A percentile compares a stretch with the other conserved stretches of the same genome.
phyloP scores from a whole-genome alignment of 1,140 invertebrate genomes.

The Dinoponera quadriceps region DNA sequence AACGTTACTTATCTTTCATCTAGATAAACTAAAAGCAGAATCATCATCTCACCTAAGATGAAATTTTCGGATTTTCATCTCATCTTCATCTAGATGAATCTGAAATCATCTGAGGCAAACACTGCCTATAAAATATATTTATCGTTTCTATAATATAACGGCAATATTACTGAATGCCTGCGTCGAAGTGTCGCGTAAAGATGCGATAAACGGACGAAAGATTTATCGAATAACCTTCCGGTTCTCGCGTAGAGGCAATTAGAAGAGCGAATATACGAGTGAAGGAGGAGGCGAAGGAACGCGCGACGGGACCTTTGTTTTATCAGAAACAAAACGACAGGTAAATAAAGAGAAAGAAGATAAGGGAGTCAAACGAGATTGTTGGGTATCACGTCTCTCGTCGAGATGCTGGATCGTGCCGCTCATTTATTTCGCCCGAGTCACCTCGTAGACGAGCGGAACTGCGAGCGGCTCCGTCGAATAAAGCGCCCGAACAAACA shows the following conservation, averaged over 20 bases:
- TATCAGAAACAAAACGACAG: not conserved
- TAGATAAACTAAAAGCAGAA: too few relatives aligned
- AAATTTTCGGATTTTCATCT: too few relatives aligned
- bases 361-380: not conserved
- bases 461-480: conserved; percentile 56
- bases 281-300: conserved; percentile 12
- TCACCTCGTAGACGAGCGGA: conserved; percentile 65
- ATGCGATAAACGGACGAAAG: not conserved
- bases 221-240: conserved; percentile 19
- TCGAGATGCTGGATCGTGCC: conserved; percentile 62
- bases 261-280: not conserved
- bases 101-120: not conserved
- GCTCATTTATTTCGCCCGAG: conserved; percentile 50
- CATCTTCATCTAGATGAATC: not conserved
- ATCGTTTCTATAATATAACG: not conserved
- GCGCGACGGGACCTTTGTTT: conserved; percentile 58
- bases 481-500: conserved; percentile 82
- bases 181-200: not conserved
- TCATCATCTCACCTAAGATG: too few relatives aligned
- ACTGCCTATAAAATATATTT: not conserved
- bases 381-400: conserved; percentile 43
- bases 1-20: too few relatives aligned
- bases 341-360: too few relatives aligned
- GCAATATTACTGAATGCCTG: conserved; percentile 3
- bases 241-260: conserved; percentile 21